Percentiles rank a stretch among this genome's conserved stretches.
Conservation (phyloP, 2,113 vertebrate species). For the Chlorocebus sabaeus region DNA sequence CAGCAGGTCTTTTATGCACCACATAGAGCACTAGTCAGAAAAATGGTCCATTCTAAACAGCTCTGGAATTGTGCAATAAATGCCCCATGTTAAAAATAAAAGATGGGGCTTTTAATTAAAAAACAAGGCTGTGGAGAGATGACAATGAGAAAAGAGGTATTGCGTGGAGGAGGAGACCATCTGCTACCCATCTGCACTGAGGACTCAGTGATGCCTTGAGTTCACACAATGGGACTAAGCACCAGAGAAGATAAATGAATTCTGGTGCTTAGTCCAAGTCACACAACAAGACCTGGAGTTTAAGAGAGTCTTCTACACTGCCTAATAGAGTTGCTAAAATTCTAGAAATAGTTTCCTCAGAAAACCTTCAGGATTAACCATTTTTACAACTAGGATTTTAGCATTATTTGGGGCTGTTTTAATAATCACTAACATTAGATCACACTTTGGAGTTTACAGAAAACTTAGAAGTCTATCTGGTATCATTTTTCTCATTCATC, state of each 20-base stretch:
- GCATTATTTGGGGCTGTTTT: background rate
- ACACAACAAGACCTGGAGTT: background rate
- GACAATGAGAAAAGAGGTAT: slow-evolving; percentile 41
- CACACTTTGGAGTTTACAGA: background rate
- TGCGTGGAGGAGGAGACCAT: background rate
- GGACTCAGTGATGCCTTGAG: background rate
- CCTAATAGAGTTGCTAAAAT: background rate
- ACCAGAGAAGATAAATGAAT: too few relatives aligned
- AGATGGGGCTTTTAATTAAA: slow-evolving; percentile 23
- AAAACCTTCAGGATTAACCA: background rate
- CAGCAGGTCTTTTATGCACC: background rate
- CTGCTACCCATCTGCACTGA: slow-evolving; percentile 10
- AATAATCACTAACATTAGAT: slow-evolving; percentile 37
- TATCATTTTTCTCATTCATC: slow-evolving; percentile 33
- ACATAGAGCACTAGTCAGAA: background rate
- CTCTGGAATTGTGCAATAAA: slow-evolving; percentile 28
- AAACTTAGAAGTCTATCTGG: slow-evolving; percentile 22
- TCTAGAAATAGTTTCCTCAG: background rate
- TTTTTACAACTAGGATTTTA: slow-evolving; percentile 37
- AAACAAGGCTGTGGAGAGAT: slow-evolving; percentile 18
- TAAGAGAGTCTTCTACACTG: background rate
- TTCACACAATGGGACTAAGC: background rate
- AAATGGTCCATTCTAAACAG: slow-evolving; percentile 24
- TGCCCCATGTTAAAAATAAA: slow-evolving; percentile 48
- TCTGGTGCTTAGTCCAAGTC: too few relatives aligned